Percentiles rank a stretch among this genome's conserved stretches.
Conservation (phyloP, 2,113 vertebrate species). For the Rhinopomastus cyanomelas region DNA sequence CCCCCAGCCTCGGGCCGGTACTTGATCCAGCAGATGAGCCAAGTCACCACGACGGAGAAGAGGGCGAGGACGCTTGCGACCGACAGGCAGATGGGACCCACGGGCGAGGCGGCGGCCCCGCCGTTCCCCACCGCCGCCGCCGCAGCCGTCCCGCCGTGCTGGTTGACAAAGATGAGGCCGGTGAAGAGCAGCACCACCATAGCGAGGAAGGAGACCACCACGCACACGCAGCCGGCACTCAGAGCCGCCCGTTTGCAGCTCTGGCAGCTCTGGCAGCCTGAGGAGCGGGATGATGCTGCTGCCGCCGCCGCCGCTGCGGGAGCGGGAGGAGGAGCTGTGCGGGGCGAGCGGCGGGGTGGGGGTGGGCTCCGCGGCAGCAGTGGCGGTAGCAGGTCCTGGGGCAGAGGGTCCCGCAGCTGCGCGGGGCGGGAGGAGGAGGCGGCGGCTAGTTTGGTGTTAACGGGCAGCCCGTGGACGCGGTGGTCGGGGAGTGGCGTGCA, state of each 20-base stretch:
- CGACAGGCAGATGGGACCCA: conserved; percentile 89
- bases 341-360: neutral
- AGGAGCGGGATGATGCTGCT: conserved; percentile 81
- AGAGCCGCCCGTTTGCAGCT: conserved; percentile 89
- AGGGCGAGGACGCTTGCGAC: conserved; percentile 92
- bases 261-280: conserved; percentile 88
- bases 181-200: conserved; percentile 94
- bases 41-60: conserved; percentile 91
- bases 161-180: conserved; percentile 93
- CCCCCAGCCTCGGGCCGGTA: conserved; percentile 84
- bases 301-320: neutral
- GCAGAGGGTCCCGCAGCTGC: conserved; percentile 83
- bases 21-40: conserved; percentile 93
- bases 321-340: neutral
- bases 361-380: conserved; percentile 56
- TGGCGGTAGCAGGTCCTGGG: conserved; percentile 84
- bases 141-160: conserved; percentile 73
- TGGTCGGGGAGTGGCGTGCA: conserved; percentile 88
- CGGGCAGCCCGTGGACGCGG: conserved; percentile 85
- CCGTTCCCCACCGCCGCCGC: no score
- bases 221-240: conserved; percentile 91
- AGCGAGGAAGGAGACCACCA: conserved; percentile 90
- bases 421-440: conserved; percentile 87
- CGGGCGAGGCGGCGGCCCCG: conserved; percentile 81
- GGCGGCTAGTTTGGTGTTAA: conserved; percentile 90